phyloP scores from a whole-genome alignment of 2,113 vertebrate genomes.

The Pituophis catenifer region DNA sequence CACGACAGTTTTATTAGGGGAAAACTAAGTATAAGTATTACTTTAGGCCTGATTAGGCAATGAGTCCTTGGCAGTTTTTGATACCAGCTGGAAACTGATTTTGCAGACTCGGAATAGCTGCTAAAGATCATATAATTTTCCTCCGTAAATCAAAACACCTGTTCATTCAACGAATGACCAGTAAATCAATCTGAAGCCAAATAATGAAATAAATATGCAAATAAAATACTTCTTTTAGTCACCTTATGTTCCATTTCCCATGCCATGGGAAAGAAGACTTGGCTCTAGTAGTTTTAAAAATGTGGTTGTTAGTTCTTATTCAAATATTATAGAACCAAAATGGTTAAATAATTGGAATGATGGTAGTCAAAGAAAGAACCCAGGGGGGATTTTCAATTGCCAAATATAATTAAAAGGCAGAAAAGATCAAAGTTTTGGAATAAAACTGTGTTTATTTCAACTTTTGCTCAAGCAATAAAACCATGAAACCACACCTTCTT shows the following conservation, averaged over 20 bases:
- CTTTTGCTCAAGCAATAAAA: conserved; percentile 33
- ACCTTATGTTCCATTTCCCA: neutral
- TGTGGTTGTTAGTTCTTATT: neutral
- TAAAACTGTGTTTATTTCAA: conserved; percentile 51
- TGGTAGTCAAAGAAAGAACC: conserved; percentile 1
- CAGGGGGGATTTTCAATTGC: conserved; percentile 18
- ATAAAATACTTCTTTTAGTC: neutral
- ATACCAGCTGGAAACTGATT: neutral
- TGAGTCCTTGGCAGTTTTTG: neutral
- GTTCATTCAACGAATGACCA: neutral
- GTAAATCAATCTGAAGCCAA: neutral
- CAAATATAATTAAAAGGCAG: conserved; percentile 36
- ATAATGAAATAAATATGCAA: neutral
- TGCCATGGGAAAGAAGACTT: neutral
- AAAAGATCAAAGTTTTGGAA: conserved; percentile 18
- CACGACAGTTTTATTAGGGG: neutral
- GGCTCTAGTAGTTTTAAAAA: neutral
- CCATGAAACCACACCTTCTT: conserved; percentile 42
- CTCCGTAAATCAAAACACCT: neutral
- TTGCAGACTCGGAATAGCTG: neutral
- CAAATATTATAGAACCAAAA: neutral
- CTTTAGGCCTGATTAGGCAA: neutral
- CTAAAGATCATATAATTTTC: neutral
- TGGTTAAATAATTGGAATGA: neutral
- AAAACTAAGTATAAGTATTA: too few species aligned